These are phyloP conservation scores for Hirtodrosophila duncani DNA, from an alignment of 2,888 invertebrate species.

Conservation along the genomic window DNA sequence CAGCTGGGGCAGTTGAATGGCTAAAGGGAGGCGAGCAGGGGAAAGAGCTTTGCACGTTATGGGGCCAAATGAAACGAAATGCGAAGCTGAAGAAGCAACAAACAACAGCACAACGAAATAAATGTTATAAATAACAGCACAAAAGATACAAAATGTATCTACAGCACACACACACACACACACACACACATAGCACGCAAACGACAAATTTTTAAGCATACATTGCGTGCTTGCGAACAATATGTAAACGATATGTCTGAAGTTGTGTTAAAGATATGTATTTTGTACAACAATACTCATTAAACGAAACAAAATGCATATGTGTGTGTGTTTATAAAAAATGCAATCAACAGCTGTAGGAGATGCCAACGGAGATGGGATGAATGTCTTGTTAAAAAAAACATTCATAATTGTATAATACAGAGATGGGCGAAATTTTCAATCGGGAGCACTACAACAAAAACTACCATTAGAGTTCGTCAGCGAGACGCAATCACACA, in stretches of 20 bases:
- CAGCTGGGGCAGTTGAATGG: background rate
- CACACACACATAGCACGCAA: no score
- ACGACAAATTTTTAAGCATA: slow-evolving; percentile 25
- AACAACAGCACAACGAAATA: slow-evolving; percentile 17
- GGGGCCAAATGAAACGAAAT: slow-evolving; percentile 52
- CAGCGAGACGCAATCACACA: no score
- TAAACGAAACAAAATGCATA: slow-evolving; percentile 7
- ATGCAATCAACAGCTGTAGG: no score
- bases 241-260: slow-evolving; percentile 12
- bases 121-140: slow-evolving; percentile 29
- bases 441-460: no score
- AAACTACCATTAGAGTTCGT: no score
- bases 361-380: no score
- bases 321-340: no score
- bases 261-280: slow-evolving; percentile 21
- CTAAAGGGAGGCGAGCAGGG: background rate
- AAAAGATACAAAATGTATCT: slow-evolving; percentile 46
- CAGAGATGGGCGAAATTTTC: no score
- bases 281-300: slow-evolving; percentile 15
- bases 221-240: slow-evolving; percentile 26
- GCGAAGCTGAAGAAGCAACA: slow-evolving; percentile 35
- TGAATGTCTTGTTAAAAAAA: no score
- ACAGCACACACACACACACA: slow-evolving; percentile 14
- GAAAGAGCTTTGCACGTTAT: slow-evolving; percentile 52
- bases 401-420: no score